Conservation (phyloP, 2,113 vertebrate genomes). For the Prunella himalayana region DNA sequence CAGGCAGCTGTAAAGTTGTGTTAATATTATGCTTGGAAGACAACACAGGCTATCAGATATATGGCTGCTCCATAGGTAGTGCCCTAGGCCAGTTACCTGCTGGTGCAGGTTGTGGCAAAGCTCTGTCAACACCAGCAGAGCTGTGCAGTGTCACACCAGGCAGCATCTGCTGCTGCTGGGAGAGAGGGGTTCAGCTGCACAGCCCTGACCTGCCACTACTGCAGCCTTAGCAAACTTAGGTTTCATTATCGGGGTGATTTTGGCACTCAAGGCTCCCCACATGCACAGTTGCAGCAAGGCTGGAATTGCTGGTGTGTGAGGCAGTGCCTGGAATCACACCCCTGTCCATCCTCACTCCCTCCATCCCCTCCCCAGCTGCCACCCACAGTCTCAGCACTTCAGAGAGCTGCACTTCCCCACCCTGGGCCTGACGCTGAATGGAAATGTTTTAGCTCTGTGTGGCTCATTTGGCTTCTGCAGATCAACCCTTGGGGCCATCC, state of each 20-base stretch:
- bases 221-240: fast-evolving
- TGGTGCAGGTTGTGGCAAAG: not conserved
- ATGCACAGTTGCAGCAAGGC: not conserved
- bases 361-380: not conserved
- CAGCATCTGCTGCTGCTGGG: not conserved
- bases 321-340: not conserved
- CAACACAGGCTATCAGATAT: not conserved
- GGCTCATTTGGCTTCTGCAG: slow-evolving; percentile 18
- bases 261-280: fast-evolving
- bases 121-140: not conserved
- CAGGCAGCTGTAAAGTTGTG: not conserved
- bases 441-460: slow-evolving; percentile 41
- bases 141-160: not conserved
- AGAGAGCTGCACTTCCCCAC: not conserved
- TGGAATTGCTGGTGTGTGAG: not conserved
- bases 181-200: not conserved
- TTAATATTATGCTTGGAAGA: slow-evolving; percentile 15
- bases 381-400: not conserved
- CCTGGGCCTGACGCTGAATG: not conserved
- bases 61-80: fast-evolving
- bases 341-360: not conserved
- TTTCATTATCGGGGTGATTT: fast-evolving
- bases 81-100: not conserved
- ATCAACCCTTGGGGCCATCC: slow-evolving; percentile 8
- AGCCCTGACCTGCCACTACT: not conserved